Percentiles rank a stretch among this genome's conserved stretches.
These are phyloP conservation scores for Pitangus sulphuratus DNA, from an alignment of 2,797 vertebrate species.

Conservation along the genomic window DNA sequence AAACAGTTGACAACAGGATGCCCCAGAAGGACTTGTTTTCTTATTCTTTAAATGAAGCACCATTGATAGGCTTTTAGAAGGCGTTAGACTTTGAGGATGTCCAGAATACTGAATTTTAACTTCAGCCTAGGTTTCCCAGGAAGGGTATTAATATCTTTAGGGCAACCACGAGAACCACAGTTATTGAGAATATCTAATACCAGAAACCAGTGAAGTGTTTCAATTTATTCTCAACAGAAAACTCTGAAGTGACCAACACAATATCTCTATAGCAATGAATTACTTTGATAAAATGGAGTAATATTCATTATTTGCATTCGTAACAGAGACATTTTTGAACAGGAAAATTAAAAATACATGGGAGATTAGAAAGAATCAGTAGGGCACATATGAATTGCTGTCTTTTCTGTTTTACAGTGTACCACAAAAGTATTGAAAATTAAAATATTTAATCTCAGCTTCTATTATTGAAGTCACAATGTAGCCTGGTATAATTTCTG, in stretches of 20 bases:
- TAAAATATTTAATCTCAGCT: not conserved
- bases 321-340: not conserved
- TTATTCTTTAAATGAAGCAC: not conserved
- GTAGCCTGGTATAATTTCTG: not conserved
- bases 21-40: not conserved
- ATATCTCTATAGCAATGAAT: not conserved
- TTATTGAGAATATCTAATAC: not conserved
- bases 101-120: not conserved
- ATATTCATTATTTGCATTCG: not conserved
- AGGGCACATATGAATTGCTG: not conserved
- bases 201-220: not conserved
- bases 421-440: not conserved
- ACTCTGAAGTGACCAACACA: conserved; percentile 6
- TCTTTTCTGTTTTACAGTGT: not conserved
- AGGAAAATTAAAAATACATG: not conserved
- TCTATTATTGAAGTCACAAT: not conserved
- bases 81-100: not conserved
- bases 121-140: not conserved
- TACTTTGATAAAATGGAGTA: not conserved
- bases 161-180: not conserved
- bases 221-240: not conserved
- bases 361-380: not conserved
- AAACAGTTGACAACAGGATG: not conserved
- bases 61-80: not conserved
- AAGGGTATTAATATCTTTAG: not conserved